Evolutionary conservation across 2,888 invertebrate species (phyloP).

Genomic region (Branchipolynoe longqiensis): DNA sequence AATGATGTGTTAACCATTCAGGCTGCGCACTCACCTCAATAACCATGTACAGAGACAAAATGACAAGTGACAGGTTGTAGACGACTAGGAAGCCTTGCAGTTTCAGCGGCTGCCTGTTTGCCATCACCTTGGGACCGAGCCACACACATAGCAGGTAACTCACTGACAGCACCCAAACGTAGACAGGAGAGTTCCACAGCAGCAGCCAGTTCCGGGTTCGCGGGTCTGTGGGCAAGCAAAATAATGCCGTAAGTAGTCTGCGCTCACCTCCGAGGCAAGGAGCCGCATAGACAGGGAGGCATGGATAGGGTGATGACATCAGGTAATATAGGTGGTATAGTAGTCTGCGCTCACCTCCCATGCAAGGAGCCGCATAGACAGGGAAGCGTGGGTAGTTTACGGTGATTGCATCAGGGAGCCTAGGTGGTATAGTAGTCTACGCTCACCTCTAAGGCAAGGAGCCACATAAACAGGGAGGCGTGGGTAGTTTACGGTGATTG

Average conservation of each 20-base stretch:
- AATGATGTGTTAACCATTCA: neutral
- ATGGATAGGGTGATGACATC: too few species aligned
- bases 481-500: too few species aligned
- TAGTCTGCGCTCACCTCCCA: too few species aligned
- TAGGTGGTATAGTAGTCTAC: too few species aligned
- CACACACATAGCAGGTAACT: slow-evolving; percentile 84
- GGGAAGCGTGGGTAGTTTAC: too few species aligned
- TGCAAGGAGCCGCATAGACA: too few species aligned
- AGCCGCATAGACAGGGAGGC: neutral
- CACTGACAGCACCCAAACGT: slow-evolving; percentile 76
- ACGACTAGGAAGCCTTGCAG: slow-evolving; percentile 89
- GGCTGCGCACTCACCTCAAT: slow-evolving; percentile 87
- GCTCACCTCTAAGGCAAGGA: too few species aligned
- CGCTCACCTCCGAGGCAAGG: neutral
- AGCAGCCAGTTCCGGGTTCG: slow-evolving; percentile 79
- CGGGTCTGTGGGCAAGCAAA: slow-evolving; percentile 75
- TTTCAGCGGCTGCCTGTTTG: slow-evolving; percentile 88
- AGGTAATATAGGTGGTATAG: too few species aligned
- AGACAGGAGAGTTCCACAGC: slow-evolving; percentile 75
- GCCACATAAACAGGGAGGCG: too few species aligned
- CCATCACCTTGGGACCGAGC: slow-evolving; percentile 91
- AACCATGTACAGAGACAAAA: slow-evolving; percentile 91
- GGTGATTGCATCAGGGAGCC: too few species aligned
- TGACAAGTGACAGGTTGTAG: slow-evolving; percentile 92
- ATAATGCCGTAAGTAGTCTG: neutral